These are phyloP conservation scores for Pelmatolapia mariae DNA, from an alignment of 2,113 vertebrate species.

Conservation along the genomic window DNA sequence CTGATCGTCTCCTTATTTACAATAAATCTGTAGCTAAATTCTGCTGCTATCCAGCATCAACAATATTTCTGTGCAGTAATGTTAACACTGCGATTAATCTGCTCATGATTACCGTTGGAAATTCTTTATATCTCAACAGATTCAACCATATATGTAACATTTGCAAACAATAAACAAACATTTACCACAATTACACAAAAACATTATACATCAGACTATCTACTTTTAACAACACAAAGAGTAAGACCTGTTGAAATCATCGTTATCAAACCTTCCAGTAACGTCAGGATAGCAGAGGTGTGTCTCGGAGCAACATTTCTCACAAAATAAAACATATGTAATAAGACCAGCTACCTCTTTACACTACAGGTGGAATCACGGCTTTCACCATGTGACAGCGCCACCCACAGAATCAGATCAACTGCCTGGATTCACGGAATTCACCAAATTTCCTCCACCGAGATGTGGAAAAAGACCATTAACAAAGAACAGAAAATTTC, in stretches of 20 bases:
- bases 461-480: neutral
- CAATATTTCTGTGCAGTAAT: neutral
- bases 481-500: rapidly evolving
- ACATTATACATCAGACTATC: rapidly evolving
- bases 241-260: neutral
- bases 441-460: neutral
- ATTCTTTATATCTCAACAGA: neutral
- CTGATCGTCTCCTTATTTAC: neutral
- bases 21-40: neutral
- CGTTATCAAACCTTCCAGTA: neutral
- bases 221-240: neutral
- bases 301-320: rapidly evolving
- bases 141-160: neutral
- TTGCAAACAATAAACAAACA: neutral
- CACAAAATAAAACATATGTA: neutral
- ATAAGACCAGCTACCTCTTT: neutral
- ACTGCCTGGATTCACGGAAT: rapidly evolving
- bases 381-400: neutral
- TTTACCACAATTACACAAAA: neutral
- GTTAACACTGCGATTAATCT: neutral
- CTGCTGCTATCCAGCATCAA: neutral
- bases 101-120: rapidly evolving
- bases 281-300: neutral
- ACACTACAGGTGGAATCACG: rapidly evolving
- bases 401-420: rapidly evolving